Percentiles rank a stretch among this genome's conserved stretches.
Conservation (phyloP, 2,113 vertebrate species). For the Illadopsis cleaveri region DNA sequence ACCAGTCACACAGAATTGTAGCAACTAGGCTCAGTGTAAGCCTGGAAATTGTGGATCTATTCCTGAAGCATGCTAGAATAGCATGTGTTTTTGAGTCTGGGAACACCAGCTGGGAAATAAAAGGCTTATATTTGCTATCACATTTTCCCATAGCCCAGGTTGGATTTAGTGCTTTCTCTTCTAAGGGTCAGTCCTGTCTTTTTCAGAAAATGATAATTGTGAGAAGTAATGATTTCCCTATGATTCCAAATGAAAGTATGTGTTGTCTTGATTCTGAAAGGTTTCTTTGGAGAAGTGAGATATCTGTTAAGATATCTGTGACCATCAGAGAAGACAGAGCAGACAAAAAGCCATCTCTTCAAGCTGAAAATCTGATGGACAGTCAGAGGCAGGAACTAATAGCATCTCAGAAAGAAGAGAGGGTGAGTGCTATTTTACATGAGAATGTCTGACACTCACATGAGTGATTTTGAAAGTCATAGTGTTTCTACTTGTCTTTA, state of each 20-base stretch:
- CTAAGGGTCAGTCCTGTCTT: background rate
- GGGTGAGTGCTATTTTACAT: background rate
- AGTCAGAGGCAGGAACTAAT: background rate
- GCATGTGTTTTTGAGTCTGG: background rate
- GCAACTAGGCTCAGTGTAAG: background rate
- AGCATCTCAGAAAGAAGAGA: background rate
- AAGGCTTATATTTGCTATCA: background rate
- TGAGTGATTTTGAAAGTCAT: background rate
- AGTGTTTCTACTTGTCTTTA: background rate
- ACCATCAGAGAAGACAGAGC: background rate
- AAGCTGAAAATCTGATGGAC: background rate
- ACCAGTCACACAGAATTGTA: background rate
- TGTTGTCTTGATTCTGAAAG: background rate
- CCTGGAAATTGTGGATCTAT: background rate
- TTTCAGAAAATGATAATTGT: background rate
- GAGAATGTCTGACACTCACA: background rate
- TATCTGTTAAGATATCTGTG: background rate
- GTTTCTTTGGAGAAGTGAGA: background rate
- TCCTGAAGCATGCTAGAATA: background rate
- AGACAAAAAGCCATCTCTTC: background rate
- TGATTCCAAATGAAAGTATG: background rate
- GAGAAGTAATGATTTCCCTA: background rate
- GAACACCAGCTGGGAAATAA: background rate
- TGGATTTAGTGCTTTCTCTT: background rate
- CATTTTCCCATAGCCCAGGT: background rate